Conservation (phyloP, 2,113 vertebrate genomes). For the Carassius auratus region DNA sequence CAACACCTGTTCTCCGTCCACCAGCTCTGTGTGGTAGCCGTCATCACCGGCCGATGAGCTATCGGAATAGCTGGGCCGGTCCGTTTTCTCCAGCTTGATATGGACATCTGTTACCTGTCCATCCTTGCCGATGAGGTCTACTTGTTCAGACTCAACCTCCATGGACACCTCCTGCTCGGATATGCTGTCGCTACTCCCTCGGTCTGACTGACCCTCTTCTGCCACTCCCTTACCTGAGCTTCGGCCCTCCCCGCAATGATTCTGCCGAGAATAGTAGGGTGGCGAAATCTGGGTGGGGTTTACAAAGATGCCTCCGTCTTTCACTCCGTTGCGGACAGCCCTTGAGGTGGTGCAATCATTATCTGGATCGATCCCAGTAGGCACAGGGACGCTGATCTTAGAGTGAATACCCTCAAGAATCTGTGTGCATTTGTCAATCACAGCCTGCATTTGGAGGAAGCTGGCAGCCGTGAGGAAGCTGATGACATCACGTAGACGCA, state of each 20-base stretch:
- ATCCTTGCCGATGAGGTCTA: slow-evolving; percentile 87
- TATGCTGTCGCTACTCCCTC: slow-evolving; percentile 90
- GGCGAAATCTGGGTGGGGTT: slow-evolving; percentile 97
- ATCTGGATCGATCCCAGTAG: slow-evolving; percentile 38
- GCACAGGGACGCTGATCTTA: slow-evolving; percentile 86
- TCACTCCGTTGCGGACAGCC: slow-evolving; percentile 85
- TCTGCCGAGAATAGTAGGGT: slow-evolving; percentile 87
- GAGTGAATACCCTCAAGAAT: slow-evolving; percentile 97
- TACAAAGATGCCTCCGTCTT: slow-evolving; percentile 88
- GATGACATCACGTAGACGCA: slow-evolving; percentile 96
- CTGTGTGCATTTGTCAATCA: slow-evolving; percentile 98
- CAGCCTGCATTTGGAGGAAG: slow-evolving; percentile 98
- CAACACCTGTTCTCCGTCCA: slow-evolving; percentile 95
- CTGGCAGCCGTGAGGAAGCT: slow-evolving; percentile 97
- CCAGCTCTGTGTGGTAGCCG: slow-evolving; percentile 95
- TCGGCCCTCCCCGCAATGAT: slow-evolving; percentile 78
- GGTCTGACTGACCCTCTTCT: slow-evolving; percentile 95
- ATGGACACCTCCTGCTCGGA: slow-evolving; percentile 93
- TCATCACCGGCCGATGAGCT: slow-evolving; percentile 96
- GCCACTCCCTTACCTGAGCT: slow-evolving; percentile 75
- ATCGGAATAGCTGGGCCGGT: slow-evolving; percentile 92
- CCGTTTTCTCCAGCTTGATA: slow-evolving; percentile 91
- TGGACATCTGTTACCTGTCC: slow-evolving; percentile 91
- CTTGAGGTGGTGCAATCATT: slow-evolving; percentile 61
- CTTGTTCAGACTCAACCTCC: slow-evolving; percentile 90